Conservation (phyloP, 1,140 invertebrate genomes). For the Belonocnema kinseyi region DNA sequence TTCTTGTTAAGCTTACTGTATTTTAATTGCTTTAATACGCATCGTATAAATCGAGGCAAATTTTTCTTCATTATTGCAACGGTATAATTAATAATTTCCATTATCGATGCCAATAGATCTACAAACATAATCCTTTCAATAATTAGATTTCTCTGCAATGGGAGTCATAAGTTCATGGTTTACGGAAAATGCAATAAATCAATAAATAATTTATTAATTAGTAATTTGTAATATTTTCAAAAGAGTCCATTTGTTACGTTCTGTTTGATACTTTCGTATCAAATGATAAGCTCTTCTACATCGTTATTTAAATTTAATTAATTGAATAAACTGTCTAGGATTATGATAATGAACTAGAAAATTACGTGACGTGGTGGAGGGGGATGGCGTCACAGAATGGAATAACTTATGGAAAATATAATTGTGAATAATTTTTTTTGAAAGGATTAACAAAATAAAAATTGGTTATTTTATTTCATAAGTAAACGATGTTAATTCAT, state of each 20-base stretch:
- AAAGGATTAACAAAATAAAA: no score
- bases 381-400: no score
- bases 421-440: no score
- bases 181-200: neutral
- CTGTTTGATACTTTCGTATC: neutral
- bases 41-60: conserved; percentile 7
- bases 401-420: no score
- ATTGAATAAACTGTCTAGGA: neutral
- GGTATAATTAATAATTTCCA: neutral
- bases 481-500: no score
- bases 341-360: no score
- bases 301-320: conserved; percentile 15
- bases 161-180: conserved; percentile 5
- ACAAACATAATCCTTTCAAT: conserved; percentile 4
- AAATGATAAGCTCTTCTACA: conserved; percentile 1
- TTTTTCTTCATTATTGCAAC: conserved; percentile 16
- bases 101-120: neutral
- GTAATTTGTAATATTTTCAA: conserved; percentile 5
- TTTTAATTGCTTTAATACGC: conserved; percentile 9
- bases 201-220: conserved; percentile 17
- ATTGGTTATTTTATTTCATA: no score
- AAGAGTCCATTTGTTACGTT: conserved; percentile 4
- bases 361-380: no score
- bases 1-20: neutral
- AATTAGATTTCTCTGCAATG: conserved; percentile 19